These are phyloP conservation scores for Musca vetustissima DNA, from an alignment of 1,140 invertebrate species.

Conservation along the genomic window DNA sequence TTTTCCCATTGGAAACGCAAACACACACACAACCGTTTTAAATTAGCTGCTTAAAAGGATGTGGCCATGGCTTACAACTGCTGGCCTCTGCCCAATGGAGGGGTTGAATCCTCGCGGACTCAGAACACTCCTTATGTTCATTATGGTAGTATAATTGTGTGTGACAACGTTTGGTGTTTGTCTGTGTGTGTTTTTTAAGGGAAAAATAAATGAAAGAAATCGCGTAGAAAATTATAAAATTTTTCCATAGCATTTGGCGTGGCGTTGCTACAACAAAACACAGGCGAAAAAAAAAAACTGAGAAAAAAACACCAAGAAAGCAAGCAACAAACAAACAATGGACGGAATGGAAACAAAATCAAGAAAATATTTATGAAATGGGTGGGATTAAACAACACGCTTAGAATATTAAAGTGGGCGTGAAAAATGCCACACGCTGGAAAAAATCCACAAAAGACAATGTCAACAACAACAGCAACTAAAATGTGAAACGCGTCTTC, in stretches of 20 bases:
- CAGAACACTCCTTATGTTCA: background rate
- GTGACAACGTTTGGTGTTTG: background rate
- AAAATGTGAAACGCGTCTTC: background rate
- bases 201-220: background rate
- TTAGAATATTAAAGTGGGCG: constrained; percentile 21
- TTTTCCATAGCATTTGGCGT: too few species aligned
- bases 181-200: background rate
- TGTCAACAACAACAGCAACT: background rate
- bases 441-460: background rate
- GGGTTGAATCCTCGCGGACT: background rate
- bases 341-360: background rate
- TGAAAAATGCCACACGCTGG: background rate
- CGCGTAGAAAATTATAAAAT: too few species aligned
- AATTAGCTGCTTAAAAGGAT: constrained; percentile 15
- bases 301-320: background rate
- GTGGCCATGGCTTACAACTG: background rate
- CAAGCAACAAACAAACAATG: background rate
- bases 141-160: background rate
- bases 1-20: background rate
- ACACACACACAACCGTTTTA: background rate
- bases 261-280: too few species aligned
- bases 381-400: constrained; percentile 15
- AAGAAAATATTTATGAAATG: constrained; percentile 6
- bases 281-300: background rate
- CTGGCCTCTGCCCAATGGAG: background rate